phyloP scores from a whole-genome alignment of 2,113 vertebrate species.

The Oreochromis aureus region DNA sequence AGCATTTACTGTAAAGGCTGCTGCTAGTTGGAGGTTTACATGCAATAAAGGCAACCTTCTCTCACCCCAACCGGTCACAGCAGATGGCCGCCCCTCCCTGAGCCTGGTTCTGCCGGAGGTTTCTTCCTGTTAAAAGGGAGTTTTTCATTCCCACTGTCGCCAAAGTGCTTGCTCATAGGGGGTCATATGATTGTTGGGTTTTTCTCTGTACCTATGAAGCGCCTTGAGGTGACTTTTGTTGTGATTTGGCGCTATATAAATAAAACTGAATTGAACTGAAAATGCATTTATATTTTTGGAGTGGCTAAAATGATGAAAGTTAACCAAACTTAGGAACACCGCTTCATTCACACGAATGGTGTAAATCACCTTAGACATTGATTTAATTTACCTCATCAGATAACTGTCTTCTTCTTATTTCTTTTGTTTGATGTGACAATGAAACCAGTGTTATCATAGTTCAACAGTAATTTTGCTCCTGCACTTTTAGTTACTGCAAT shows the following conservation, averaged over 20 bases:
- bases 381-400: neutral
- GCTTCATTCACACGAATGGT: neutral
- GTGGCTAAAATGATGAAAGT: neutral
- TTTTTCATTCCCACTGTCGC: too few relatives aligned
- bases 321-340: neutral
- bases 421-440: neutral
- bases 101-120: too few relatives aligned
- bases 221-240: too few relatives aligned
- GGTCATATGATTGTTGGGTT: too few relatives aligned
- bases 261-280: neutral
- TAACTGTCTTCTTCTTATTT: neutral
- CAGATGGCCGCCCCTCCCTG: too few relatives aligned
- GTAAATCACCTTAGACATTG: neutral
- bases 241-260: too few relatives aligned
- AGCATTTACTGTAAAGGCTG: neutral
- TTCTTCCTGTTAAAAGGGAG: too few relatives aligned
- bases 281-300: neutral
- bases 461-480: neutral
- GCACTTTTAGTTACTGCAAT: neutral
- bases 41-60: neutral
- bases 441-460: neutral
- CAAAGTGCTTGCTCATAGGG: too few relatives aligned
- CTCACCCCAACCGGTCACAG: too few relatives aligned
- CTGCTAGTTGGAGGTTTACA: neutral
- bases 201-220: too few relatives aligned